Conservation (phyloP, 2,797 vertebrate genomes). For the Gambelia wislizenii region DNA sequence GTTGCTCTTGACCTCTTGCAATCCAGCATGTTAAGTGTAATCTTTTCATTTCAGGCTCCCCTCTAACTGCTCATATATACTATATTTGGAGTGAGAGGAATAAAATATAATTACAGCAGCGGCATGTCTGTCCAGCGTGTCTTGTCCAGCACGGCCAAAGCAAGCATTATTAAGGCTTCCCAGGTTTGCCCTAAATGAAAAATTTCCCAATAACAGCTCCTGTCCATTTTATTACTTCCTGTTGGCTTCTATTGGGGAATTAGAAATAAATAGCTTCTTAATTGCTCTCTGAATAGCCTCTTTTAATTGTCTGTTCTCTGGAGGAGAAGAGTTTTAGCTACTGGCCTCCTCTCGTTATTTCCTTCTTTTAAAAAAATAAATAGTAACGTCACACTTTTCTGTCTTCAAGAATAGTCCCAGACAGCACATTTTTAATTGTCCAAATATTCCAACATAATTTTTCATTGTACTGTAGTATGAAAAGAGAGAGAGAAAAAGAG, state of each 20-base stretch:
- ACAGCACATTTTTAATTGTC: not conserved
- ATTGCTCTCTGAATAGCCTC: not conserved
- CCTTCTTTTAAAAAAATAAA: not conserved
- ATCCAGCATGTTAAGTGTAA: not conserved
- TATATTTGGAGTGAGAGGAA: too few relatives aligned
- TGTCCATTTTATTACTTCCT: not conserved
- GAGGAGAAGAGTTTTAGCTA: slow-evolving; percentile 3
- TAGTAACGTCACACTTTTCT: not conserved
- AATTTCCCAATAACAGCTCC: not conserved
- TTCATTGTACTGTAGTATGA: not conserved
- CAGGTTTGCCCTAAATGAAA: not conserved
- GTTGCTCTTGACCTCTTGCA: not conserved
- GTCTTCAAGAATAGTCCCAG: not conserved
- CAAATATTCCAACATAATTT: not conserved
- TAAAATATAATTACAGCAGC: not conserved
- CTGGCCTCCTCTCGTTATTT: not conserved
- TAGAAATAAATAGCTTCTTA: slow-evolving; percentile 15
- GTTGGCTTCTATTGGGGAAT: not conserved
- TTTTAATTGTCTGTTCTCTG: slow-evolving; percentile 17
- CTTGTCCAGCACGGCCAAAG: not conserved
- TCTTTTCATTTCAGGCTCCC: not conserved
- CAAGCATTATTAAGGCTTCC: not conserved
- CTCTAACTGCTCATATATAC: not conserved
- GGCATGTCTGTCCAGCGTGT: not conserved
- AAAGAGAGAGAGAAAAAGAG: not conserved